Percentiles rank a stretch among this genome's conserved stretches.
phyloP scores from a whole-genome alignment of 2,113 vertebrate genomes.

The Sinocyclocheilus anshuiensis region DNA sequence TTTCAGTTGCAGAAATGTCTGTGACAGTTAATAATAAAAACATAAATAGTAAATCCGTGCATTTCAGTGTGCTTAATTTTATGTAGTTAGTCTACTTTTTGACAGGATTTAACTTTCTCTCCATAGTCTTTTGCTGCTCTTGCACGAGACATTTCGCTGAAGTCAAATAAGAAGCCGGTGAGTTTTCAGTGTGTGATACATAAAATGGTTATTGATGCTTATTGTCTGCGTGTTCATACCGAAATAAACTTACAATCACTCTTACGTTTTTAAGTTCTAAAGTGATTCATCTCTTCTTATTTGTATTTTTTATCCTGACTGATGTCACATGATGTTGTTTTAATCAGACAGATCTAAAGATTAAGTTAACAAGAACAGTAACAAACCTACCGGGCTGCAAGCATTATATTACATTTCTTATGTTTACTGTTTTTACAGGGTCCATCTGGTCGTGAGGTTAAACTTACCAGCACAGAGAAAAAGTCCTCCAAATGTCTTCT shows the following conservation, averaged over 20 bases:
- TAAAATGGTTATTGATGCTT: neutral
- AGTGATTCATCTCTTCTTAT: neutral
- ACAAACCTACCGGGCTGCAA: neutral
- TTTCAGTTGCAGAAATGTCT: neutral
- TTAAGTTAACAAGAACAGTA: neutral
- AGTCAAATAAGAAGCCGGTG: constrained; percentile 81
- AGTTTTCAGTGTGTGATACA: constrained; percentile 59
- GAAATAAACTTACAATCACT: neutral
- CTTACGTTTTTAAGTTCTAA: neutral
- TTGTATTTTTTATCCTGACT: neutral
- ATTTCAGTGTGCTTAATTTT: neutral
- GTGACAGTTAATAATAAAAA: no score
- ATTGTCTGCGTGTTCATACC: neutral
- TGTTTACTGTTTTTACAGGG: constrained; percentile 59
- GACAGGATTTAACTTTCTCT: constrained; percentile 1
- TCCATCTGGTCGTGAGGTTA: constrained; percentile 71
- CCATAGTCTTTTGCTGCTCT: constrained; percentile 83
- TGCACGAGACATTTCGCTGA: constrained; percentile 87
- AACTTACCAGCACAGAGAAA: constrained; percentile 74
- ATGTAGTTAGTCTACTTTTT: neutral
- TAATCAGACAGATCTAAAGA: neutral
- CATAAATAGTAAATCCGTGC: no score
- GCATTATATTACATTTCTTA: neutral
- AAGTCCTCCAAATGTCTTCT: constrained; percentile 77
- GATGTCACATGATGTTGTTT: neutral